Evolutionary conservation across 2,888 invertebrate species (phyloP).

Genomic region (Chaetogeoica ovagalla): DNA sequence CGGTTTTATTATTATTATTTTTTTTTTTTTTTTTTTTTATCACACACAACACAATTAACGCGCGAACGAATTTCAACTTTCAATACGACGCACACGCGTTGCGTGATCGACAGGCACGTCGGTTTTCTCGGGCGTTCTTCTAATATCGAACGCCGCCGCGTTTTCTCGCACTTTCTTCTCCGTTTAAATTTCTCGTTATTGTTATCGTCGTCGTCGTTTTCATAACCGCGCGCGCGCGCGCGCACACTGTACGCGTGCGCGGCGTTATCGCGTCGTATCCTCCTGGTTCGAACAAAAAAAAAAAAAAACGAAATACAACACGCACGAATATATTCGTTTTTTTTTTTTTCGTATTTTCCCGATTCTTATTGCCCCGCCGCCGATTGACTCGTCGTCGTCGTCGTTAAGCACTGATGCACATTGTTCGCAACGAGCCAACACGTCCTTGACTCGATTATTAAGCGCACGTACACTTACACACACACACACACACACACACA

Average conservation of each 20-base stretch:
- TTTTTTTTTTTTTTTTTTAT: conserved; percentile 2
- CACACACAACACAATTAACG: neutral
- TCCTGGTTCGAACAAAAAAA: conserved; percentile 17
- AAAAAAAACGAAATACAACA: too few relatives aligned
- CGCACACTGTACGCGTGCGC: too few relatives aligned
- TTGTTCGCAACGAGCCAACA: neutral
- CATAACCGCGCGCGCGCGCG: too few relatives aligned
- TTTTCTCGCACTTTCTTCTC: neutral
- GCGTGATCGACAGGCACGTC: conserved; percentile 24
- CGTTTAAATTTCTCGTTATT: neutral
- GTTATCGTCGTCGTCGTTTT: too few relatives aligned
- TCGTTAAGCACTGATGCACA: neutral
- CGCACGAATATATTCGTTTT: neutral
- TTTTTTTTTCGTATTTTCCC: neutral
- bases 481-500: too few relatives aligned
- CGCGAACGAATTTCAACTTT: too few relatives aligned
- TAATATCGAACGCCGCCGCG: neutral
- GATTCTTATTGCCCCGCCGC: neutral
- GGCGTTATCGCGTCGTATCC: neutral
- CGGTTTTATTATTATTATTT: too few relatives aligned
- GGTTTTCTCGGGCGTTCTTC: neutral
- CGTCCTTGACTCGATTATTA: conserved; percentile 8
- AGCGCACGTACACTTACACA: neutral
- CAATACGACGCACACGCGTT: conserved; percentile 9
- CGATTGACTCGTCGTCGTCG: neutral